Conservation (phyloP, 2,113 vertebrate species). For the Oenanthe oenanthe region DNA sequence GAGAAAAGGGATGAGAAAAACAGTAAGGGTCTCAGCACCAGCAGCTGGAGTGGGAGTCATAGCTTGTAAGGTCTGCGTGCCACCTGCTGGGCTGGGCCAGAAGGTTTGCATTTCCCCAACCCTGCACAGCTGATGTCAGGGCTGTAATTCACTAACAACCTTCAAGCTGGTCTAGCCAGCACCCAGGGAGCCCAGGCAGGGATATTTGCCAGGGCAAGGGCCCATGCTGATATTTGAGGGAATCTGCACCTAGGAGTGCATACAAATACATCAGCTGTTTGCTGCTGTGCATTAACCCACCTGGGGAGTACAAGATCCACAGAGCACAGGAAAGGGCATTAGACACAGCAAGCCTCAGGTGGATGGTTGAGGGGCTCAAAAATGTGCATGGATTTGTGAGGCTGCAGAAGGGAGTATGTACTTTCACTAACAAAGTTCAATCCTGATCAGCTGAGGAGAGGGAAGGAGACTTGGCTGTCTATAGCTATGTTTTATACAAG, state of each 20-base stretch:
- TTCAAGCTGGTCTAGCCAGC: neutral
- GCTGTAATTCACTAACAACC: neutral
- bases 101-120: neutral
- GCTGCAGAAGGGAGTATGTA: neutral
- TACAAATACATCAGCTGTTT: accelerated
- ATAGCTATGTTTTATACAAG: neutral
- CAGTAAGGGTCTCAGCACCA: neutral
- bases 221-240: neutral
- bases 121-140: no score
- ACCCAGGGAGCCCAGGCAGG: neutral
- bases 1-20: neutral
- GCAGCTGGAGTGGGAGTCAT: neutral
- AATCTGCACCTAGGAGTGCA: accelerated
- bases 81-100: neutral
- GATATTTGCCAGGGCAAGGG: neutral
- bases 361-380: neutral
- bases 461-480: neutral
- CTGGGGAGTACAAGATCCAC: neutral
- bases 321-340: neutral
- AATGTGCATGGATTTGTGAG: neutral
- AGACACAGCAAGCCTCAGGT: neutral
- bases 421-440: neutral
- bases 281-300: neutral
- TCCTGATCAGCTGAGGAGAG: neutral
- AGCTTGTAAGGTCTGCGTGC: neutral